phyloP scores from a whole-genome alignment of 35 echinoderm and acorn worm genomes.

The Apostichopus californicus region DNA sequence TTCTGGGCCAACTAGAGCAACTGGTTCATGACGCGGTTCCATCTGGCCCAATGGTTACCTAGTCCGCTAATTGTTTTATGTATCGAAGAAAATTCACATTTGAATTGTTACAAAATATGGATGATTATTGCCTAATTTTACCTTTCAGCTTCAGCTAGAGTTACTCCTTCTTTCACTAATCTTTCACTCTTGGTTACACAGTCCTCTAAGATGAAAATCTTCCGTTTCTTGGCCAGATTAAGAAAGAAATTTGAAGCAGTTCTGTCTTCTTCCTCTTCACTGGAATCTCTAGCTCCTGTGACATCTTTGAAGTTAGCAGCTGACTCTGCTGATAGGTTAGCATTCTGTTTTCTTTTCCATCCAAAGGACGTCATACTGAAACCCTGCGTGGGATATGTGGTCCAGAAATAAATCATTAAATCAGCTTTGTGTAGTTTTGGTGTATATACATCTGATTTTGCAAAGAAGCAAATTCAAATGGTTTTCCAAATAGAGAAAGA shows the following conservation, averaged over 20 bases:
- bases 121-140: not conserved
- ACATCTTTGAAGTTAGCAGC: slow-evolving; percentile 46
- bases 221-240: slow-evolving; percentile 71
- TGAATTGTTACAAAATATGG: too few species aligned
- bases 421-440: too few species aligned
- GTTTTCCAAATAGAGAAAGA: too few species aligned
- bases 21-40: too few species aligned
- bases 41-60: too few species aligned
- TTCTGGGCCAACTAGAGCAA: too few species aligned
- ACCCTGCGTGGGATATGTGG: not conserved
- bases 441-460: too few species aligned
- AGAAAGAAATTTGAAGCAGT: slow-evolving; percentile 51
- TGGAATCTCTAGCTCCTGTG: slow-evolving; percentile 15
- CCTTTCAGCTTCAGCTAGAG: slow-evolving; percentile 89
- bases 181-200: slow-evolving; percentile 68
- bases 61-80: too few species aligned
- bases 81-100: too few species aligned
- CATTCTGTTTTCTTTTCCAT: slow-evolving; percentile 84
- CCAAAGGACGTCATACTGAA: slow-evolving; percentile 88
- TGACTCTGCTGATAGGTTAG: slow-evolving; percentile 55
- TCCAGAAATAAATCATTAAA: too few species aligned
- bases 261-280: slow-evolving; percentile 39
- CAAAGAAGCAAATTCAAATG: too few species aligned
- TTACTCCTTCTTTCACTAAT: slow-evolving; percentile 73
- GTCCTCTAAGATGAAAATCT: slow-evolving; percentile 79